phyloP scores from a whole-genome alignment of 1,140 invertebrate genomes.

The Steinernema feltiae region DNA sequence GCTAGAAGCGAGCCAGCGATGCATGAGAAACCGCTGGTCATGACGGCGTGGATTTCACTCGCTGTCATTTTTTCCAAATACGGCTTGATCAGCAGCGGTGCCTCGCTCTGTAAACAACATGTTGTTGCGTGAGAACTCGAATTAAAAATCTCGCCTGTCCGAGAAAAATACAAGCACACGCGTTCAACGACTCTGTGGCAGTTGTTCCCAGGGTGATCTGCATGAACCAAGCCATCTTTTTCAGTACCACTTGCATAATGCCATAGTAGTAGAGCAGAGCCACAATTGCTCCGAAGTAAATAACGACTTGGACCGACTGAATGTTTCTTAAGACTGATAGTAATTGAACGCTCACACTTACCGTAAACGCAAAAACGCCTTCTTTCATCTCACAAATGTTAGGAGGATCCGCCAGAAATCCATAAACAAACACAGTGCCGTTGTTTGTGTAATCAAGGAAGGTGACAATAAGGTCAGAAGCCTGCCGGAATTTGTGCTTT shows the following conservation, averaged over 20 bases:
- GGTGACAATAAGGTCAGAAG: slow-evolving; percentile 62
- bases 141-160: slow-evolving; percentile 70
- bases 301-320: slow-evolving; percentile 53
- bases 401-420: slow-evolving; percentile 60
- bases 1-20: slow-evolving; percentile 87
- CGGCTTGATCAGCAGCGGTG: slow-evolving; percentile 77
- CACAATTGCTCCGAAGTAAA: slow-evolving; percentile 60
- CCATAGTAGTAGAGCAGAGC: slow-evolving; percentile 81
- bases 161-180: slow-evolving; percentile 82
- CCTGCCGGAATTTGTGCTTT: slow-evolving; percentile 66
- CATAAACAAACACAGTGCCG: slow-evolving; percentile 80
- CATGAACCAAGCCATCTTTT: slow-evolving; percentile 69
- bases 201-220: slow-evolving; percentile 71
- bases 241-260: slow-evolving; percentile 76
- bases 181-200: slow-evolving; percentile 80
- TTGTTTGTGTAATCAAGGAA: slow-evolving; percentile 73
- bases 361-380: slow-evolving; percentile 65
- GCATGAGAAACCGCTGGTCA: slow-evolving; percentile 87
- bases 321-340: neutral
- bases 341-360: slow-evolving; percentile 59
- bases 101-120: slow-evolving; percentile 70
- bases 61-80: slow-evolving; percentile 75
- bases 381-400: slow-evolving; percentile 67
- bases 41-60: slow-evolving; percentile 84
- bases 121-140: slow-evolving; percentile 31